Evolutionary conservation across 2,113 vertebrate genomes (phyloP).

Genomic region (Sceloporus undulatus): DNA sequence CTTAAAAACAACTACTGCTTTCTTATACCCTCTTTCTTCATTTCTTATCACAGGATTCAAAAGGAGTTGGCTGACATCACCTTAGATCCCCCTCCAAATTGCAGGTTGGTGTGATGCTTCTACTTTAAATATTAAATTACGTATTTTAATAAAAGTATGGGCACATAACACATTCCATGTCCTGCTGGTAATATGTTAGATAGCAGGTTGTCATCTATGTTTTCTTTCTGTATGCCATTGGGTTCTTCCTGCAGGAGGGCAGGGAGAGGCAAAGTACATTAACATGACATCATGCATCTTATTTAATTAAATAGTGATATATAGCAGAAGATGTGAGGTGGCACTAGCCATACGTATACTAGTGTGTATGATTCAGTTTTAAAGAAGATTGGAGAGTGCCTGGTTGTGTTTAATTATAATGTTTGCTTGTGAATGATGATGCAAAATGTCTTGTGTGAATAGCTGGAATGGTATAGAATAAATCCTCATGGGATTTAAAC

Average conservation of each 20-base stretch:
- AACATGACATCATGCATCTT: background rate
- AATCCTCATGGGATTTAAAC: background rate
- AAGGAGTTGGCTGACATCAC: constrained; percentile 98
- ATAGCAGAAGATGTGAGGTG: background rate
- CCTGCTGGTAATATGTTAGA: background rate
- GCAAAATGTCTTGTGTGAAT: constrained; percentile 17
- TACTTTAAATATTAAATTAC: background rate
- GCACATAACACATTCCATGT: background rate
- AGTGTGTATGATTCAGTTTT: background rate
- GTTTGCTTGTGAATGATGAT: background rate
- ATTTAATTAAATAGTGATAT: background rate
- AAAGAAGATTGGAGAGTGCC: background rate
- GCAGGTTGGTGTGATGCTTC: constrained; percentile 83
- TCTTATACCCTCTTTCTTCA: constrained; percentile 49
- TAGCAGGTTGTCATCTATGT: background rate
- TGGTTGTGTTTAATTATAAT: constrained; percentile 18
- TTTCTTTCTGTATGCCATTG: background rate
- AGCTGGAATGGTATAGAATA: constrained; percentile 27
- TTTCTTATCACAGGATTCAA: constrained; percentile 88
- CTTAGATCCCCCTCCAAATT: constrained; percentile 96
- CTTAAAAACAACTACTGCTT: background rate
- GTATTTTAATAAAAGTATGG: background rate
- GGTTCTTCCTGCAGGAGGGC: background rate
- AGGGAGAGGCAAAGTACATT: background rate
- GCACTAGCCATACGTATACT: background rate